phyloP scores from a whole-genome alignment of 2,113 vertebrate genomes.

The Lophotis ruficrista region DNA sequence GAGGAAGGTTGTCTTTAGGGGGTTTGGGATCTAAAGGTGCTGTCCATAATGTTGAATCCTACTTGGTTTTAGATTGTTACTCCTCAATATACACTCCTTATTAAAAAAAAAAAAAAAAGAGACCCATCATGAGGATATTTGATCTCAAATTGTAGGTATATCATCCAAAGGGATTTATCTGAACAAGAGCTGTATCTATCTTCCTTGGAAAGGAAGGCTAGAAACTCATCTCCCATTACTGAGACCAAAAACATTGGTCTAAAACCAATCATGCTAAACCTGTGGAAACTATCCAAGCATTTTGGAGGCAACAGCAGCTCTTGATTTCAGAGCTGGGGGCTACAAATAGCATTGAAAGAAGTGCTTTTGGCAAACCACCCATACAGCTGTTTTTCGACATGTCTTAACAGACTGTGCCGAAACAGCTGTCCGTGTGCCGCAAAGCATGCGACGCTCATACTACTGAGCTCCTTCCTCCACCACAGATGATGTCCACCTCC shows the following conservation, averaged over 20 bases:
- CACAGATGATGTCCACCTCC: not conserved
- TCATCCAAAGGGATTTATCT: not conserved
- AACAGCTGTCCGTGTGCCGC: not conserved
- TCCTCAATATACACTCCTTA: not conserved
- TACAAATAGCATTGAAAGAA: not conserved
- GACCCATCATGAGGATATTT: not conserved
- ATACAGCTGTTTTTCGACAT: not conserved
- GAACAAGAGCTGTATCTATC: not conserved
- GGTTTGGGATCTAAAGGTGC: not conserved
- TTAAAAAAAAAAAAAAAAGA: not conserved
- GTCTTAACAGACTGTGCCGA: not conserved
- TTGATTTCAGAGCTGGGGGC: not conserved
- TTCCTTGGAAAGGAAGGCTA: not conserved
- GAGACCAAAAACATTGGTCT: not conserved
- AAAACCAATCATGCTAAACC: not conserved
- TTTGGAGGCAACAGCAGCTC: not conserved
- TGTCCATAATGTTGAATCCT: not conserved
- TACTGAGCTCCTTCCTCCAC: not conserved
- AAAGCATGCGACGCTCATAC: accelerated
- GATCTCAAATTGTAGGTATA: not conserved
- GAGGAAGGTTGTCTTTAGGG: not conserved
- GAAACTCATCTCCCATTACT: not conserved
- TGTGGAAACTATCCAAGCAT: not conserved
- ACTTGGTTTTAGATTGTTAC: not conserved
- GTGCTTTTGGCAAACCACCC: not conserved